Evolutionary conservation across 2,797 vertebrate genomes (phyloP).

Genomic region (Toxotes lorentzi): DNA sequence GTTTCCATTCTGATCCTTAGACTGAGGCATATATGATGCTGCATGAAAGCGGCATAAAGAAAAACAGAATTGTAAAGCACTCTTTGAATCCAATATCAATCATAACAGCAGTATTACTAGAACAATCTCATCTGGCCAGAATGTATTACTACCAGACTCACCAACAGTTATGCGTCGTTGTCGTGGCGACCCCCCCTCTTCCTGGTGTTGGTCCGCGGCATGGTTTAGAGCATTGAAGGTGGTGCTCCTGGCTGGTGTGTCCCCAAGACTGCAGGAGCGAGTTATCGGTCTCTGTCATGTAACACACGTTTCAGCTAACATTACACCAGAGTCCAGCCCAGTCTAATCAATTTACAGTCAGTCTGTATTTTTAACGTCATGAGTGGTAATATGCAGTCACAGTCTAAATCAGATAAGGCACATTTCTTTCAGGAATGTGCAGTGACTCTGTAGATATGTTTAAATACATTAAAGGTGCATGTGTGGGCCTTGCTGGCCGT

Average conservation of each 20-base stretch:
- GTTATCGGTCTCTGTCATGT: slow-evolving; percentile 68
- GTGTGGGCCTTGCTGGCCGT: slow-evolving; percentile 16
- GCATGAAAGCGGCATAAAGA: slow-evolving; percentile 40
- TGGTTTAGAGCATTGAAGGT: slow-evolving; percentile 66
- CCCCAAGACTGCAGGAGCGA: slow-evolving; percentile 73
- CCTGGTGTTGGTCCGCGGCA: slow-evolving; percentile 47
- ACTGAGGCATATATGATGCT: slow-evolving; percentile 81
- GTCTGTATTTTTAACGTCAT: slow-evolving; percentile 29
- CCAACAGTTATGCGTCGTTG: slow-evolving; percentile 73
- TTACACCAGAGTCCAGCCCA: slow-evolving; percentile 15
- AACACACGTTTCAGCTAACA: slow-evolving; percentile 41
- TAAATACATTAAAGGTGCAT: slow-evolving; percentile 41
- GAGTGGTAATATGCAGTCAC: slow-evolving; percentile 9
- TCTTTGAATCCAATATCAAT: not conserved
- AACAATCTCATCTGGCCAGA: not conserved
- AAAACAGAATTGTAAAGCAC: slow-evolving; percentile 30
- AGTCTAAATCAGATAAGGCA: slow-evolving; percentile 55
- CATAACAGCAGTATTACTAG: not conserved
- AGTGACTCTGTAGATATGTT: slow-evolving; percentile 29
- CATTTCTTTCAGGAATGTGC: slow-evolving; percentile 43
- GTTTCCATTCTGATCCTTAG: slow-evolving; percentile 82
- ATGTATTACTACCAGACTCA: slow-evolving; percentile 45
- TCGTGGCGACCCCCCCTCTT: slow-evolving; percentile 47
- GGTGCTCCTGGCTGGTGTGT: slow-evolving; percentile 62
- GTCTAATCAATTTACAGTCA: slow-evolving; percentile 49